These are phyloP conservation scores for Drosophila longiperda DNA, from an alignment of 2,888 invertebrate genomes.

Conservation along the genomic window DNA sequence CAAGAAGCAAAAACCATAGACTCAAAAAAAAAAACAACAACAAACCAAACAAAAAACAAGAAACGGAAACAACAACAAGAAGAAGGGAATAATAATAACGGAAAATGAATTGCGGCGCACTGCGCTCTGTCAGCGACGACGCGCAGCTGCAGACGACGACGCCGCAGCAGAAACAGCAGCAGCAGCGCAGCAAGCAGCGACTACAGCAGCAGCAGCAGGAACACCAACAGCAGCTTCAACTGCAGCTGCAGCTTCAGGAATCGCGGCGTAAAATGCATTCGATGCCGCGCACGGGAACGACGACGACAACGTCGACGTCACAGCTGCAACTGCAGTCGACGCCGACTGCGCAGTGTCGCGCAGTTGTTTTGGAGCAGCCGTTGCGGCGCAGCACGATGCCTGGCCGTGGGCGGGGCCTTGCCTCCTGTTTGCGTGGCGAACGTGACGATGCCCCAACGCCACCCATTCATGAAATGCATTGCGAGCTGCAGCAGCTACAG, in stretches of 20 bases:
- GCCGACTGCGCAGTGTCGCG: conserved; percentile 42
- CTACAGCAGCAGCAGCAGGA: conserved; percentile 27
- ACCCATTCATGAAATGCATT: conserved; percentile 68
- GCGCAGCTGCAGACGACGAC: conserved; percentile 56
- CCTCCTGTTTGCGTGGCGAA: conserved; percentile 85
- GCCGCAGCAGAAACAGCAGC: conserved; percentile 33
- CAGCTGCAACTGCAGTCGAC: conserved; percentile 27
- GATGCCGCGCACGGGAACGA: conserved; percentile 63
- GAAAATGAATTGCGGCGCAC: conserved; percentile 84
- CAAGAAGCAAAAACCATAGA: conserved; percentile 16
- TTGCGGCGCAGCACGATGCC: conserved; percentile 83
- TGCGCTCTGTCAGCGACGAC: conserved; percentile 81
- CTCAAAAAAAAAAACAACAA: conserved; percentile 22
- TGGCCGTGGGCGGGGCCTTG: conserved; percentile 82
- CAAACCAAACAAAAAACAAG: conserved; percentile 7
- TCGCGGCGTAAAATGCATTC: conserved; percentile 64
- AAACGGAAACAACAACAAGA: conserved; percentile 22
- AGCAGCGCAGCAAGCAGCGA: conserved; percentile 41
- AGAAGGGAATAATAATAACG: conserved; percentile 1
- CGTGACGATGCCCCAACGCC: conserved; percentile 82
- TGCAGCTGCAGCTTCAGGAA: conserved; percentile 25
- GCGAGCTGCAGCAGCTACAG: conserved; percentile 65
- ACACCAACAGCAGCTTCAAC: conserved; percentile 33
- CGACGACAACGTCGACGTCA: conserved; percentile 23
- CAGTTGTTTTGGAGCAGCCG: conserved; percentile 65